Evolutionary conservation across 2,888 invertebrate species (phyloP).

Genomic region (Cephonodes hylas): DNA sequence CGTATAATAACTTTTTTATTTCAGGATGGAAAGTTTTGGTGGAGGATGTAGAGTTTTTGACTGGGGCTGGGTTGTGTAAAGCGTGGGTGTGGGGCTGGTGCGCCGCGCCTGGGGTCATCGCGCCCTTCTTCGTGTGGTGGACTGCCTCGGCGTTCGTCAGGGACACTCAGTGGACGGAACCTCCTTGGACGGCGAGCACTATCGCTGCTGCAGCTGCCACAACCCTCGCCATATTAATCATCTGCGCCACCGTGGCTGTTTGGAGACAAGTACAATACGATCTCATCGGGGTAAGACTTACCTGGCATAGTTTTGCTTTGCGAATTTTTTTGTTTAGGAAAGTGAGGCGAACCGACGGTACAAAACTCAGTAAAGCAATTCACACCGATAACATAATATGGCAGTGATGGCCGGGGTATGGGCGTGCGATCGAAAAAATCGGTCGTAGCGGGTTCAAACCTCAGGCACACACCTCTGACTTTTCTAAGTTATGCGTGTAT

Average conservation of each 20-base stretch:
- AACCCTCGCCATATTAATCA: conserved; percentile 33
- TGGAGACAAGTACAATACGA: conserved; percentile 64
- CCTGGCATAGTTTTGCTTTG: background rate
- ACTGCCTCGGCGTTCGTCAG: conserved; percentile 25
- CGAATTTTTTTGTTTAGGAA: too few species aligned
- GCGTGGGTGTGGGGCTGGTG: conserved; percentile 64
- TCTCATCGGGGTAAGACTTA: conserved; percentile 39
- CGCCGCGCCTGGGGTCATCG: conserved; percentile 41
- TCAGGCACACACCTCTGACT: too few species aligned
- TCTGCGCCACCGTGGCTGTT: conserved; percentile 45
- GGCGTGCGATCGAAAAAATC: too few species aligned
- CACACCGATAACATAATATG: too few species aligned
- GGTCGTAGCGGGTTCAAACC: too few species aligned
- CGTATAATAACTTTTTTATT: conserved; percentile 7
- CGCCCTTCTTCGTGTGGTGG: conserved; percentile 56
- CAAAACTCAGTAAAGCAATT: too few species aligned
- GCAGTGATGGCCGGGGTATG: too few species aligned
- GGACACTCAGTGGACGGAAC: conserved; percentile 35
- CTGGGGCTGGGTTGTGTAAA: conserved; percentile 39
- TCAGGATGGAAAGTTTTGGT: conserved; percentile 59
- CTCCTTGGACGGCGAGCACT: conserved; percentile 42
- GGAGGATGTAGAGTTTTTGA: conserved; percentile 65
- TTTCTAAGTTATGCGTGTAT: too few species aligned
- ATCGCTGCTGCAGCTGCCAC: conserved; percentile 29
- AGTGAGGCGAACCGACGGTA: too few species aligned